Evolutionary conservation across 2,797 vertebrate species (phyloP).

Genomic region (Notoglanidium macrostoma): DNA sequence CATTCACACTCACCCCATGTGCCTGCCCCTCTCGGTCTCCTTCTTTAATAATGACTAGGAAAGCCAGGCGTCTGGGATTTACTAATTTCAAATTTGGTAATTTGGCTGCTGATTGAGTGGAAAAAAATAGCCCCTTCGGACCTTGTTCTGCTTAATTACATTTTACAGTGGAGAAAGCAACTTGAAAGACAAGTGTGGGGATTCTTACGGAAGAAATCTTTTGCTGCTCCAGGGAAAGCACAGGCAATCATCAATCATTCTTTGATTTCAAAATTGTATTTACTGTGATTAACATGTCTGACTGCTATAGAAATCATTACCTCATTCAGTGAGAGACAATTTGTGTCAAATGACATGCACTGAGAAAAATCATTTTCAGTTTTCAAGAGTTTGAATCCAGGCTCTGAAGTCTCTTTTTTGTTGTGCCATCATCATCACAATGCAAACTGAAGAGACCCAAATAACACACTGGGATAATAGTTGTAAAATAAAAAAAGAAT

Average conservation of each 20-base stretch:
- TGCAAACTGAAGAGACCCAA: slow-evolving; percentile 25
- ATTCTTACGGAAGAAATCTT: slow-evolving; percentile 65
- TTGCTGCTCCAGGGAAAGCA: slow-evolving; percentile 46
- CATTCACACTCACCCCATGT: slow-evolving; percentile 41
- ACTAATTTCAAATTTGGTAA: slow-evolving; percentile 75
- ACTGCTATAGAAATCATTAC: slow-evolving; percentile 71
- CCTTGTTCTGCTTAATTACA: slow-evolving; percentile 82
- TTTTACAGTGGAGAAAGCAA: slow-evolving; percentile 73
- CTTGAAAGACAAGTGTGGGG: slow-evolving; percentile 76
- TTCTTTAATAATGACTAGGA: slow-evolving; percentile 63
- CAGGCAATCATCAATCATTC: slow-evolving; percentile 72
- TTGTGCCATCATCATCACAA: slow-evolving; percentile 58
- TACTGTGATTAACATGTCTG: slow-evolving; percentile 70
- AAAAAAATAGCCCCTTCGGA: slow-evolving; percentile 67
- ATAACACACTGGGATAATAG: slow-evolving; percentile 42
- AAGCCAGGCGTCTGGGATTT: slow-evolving; percentile 70
- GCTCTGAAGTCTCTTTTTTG: slow-evolving; percentile 62
- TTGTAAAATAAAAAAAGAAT: not conserved
- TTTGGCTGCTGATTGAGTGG: slow-evolving; percentile 77
- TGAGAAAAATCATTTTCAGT: slow-evolving; percentile 58
- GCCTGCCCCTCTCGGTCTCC: slow-evolving; percentile 32
- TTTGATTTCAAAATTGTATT: slow-evolving; percentile 76
- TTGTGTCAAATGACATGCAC: slow-evolving; percentile 64
- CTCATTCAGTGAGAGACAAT: slow-evolving; percentile 66
- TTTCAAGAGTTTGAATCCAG: slow-evolving; percentile 29